Evolutionary conservation across 2,888 invertebrate genomes (phyloP), one percentile per base, ranked within the genome.

Genomic region (Drymonia ruficornis): DNA sequence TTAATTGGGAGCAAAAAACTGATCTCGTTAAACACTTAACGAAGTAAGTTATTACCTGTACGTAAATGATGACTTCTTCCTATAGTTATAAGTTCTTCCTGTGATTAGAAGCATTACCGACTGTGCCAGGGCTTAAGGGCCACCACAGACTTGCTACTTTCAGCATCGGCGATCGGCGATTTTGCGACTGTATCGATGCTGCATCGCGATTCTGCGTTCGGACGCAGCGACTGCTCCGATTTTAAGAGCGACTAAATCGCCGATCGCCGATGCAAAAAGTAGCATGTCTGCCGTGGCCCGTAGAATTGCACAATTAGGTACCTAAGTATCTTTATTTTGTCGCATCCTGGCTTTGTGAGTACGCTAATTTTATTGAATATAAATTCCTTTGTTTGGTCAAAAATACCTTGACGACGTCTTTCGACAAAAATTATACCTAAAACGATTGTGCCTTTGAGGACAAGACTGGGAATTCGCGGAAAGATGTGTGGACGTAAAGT

Each of bases 1-100:
- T 80, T 76, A 70, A 76, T 58, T 69, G 73, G 7, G 16, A 28
- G 72, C 74, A 51, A 67, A 67, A 63, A 61, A 70, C 67, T 40
- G 53, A 54, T 52, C 53, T 57, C 61, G 55, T 70, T 74, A 72
- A 61, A 65, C 52, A 46, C 6, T 44, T 46, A 23, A 15, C 6
- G 29, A 29, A 29, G 46, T 19, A 4, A n/a, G 18, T 19, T 43
- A 43, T 19, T 23, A 23, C n/a, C n/a, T n/a, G n/a, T 23, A 23
- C 23, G 9, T 43, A 43, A 43, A 19, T 40, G 7, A 40, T 18
- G 3, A 19, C 12, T 16, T 19, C 5, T 43, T 19, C 43, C 43
- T 43, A 2, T 43, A 43, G 7, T 19, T 43, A 3, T 13, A 15
- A 31, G n/a, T 16, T 19, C 5, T 43, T 19, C 43, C 43, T 43